Evolutionary conservation across 2,888 invertebrate species (phyloP), one percentile per base, ranked within the genome.

Genomic region (Ernsta delagoae): DNA sequence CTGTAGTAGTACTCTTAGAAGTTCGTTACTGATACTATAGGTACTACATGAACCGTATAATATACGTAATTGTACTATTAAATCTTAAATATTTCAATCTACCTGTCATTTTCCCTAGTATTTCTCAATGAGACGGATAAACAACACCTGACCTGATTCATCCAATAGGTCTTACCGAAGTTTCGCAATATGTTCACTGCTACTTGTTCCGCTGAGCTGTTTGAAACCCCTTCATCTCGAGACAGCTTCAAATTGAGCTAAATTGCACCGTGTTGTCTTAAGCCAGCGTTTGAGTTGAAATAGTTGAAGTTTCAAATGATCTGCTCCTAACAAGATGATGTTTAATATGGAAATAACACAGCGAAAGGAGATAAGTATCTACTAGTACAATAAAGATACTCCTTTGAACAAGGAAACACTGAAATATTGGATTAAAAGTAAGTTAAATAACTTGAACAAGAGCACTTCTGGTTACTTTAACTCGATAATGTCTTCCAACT

Each of bases 221-320:
- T 48, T 12, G 48, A 48, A 48, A 48, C 48, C 12, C 16, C 48
- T 16, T 50, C 6, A 50, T 50, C 48, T 50, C 48, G 2, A 50
- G 6, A 4, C 48, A 50, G 11, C 16, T 16, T 50, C 11, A 50
- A 50, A 50, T 50, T 50, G 48, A 50, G 48, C 48, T 50, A 50
- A 50, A 50, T 50, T 50, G 48, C 48, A 50, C 48, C 16, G 7
- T 16, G 48, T 50, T 50, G 48, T 50, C 12, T 50, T 50, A 50
- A 50, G 48, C 48, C 48, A 16, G 16, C 48, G 48, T 50, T 16
- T 50, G 12, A 50, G 48, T 16, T 12, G 48, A 7, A 16, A 50
- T 50, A 50, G 16, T 50, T 50, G 16, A 7, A 50, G 48, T 50
- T 50, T 50, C 16, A 50, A 16, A 16, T 16, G 48, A 12, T 7